These are phyloP conservation scores for Pterostichus madidus DNA, from an alignment of 2,888 invertebrate genomes.

Conservation along the genomic window DNA sequence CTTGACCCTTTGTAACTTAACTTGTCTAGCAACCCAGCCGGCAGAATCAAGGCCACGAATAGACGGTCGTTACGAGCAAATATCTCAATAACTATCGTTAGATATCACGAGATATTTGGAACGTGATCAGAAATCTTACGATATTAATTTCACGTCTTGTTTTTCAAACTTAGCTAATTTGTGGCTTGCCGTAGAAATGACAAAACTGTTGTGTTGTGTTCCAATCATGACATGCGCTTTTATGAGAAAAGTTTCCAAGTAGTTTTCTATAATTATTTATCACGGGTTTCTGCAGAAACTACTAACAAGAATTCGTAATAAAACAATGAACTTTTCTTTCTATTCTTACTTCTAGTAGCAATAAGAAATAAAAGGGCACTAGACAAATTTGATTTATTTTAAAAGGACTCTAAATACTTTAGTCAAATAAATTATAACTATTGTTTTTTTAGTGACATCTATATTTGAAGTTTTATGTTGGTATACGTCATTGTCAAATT, in stretches of 20 bases:
- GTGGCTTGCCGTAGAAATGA: conserved; percentile 23
- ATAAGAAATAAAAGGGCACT: no score
- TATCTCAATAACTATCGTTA: conserved; percentile 49
- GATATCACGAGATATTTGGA: conserved; percentile 45
- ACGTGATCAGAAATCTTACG: conserved; percentile 59
- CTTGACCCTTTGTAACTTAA: not conserved
- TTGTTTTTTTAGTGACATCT: no score
- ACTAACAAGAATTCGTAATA: no score
- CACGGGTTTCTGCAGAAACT: not conserved
- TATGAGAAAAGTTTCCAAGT: conserved; percentile 44
- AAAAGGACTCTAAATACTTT: no score
- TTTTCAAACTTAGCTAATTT: conserved; percentile 63
- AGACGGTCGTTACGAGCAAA: not conserved
- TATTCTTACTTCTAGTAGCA: no score
- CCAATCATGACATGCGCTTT: conserved; percentile 21
- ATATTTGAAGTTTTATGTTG: no score
- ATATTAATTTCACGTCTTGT: conserved; percentile 62
- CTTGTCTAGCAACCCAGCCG: not conserved
- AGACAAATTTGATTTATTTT: no score
- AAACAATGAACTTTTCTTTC: no score
- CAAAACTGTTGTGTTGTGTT: conserved; percentile 33
- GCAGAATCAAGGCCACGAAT: not conserved
- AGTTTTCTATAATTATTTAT: conserved; percentile 39
- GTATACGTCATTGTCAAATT: no score
- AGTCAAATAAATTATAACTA: no score